A percentile compares a stretch with the other conserved stretches of the same genome.
phyloP scores from a whole-genome alignment of 1,140 invertebrate species.

The Laupala kohalensis region DNA sequence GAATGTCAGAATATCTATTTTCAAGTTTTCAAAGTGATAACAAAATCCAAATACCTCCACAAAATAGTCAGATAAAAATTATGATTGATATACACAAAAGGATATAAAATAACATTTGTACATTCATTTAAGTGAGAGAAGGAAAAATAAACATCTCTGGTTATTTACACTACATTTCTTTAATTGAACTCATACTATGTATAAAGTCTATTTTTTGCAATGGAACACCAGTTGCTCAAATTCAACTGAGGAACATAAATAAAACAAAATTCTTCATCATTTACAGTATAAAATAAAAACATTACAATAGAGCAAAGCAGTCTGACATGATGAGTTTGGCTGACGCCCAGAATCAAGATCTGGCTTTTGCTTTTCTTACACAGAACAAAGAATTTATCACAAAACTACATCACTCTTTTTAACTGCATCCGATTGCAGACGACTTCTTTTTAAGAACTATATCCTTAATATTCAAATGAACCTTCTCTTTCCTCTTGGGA shows the following conservation, averaged over 20 bases:
- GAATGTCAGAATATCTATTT: too few relatives aligned
- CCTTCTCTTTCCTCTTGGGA: constrained; percentile 51
- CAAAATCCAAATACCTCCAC: too few relatives aligned
- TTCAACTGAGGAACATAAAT: neutral
- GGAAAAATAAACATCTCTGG: neutral
- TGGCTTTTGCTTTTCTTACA: neutral
- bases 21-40: too few relatives aligned
- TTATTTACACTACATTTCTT: neutral
- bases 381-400: neutral
- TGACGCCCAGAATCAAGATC: neutral
- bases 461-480: constrained; percentile 59
- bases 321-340: neutral
- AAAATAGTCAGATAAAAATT: too few relatives aligned
- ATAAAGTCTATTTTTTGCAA: neutral
- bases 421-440: constrained; percentile 22
- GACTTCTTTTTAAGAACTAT: constrained; percentile 52
- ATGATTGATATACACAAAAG: neutral
- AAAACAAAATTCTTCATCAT: neutral
- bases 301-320: neutral
- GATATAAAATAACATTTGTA: neutral
- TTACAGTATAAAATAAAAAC: neutral
- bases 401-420: neutral
- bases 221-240: neutral
- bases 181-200: neutral
- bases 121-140: neutral